phyloP scores from a whole-genome alignment of 2,888 invertebrate species.

The Drosophila kanekoi region DNA sequence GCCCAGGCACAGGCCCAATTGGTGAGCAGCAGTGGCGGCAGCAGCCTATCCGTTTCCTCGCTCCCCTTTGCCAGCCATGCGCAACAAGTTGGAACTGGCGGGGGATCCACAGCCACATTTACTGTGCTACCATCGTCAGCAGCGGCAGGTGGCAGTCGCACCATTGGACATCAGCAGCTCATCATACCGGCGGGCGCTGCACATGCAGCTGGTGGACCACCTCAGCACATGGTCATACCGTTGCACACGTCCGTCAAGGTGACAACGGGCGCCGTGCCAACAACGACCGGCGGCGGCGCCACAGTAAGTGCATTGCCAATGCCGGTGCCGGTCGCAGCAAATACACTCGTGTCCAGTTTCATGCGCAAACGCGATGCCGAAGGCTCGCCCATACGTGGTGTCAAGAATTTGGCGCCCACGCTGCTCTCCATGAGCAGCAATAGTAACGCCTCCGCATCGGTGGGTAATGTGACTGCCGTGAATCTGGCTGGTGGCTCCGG shows the following conservation, averaged over 20 bases:
- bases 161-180: constrained; percentile 81
- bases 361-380: constrained; percentile 94
- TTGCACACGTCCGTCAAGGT: constrained; percentile 83
- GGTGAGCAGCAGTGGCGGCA: constrained; percentile 61
- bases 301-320: constrained; percentile 60
- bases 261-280: constrained; percentile 71
- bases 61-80: constrained; percentile 79
- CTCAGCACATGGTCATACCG: constrained; percentile 83
- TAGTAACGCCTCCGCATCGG: constrained; percentile 18
- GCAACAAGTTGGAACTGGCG: constrained; percentile 34
- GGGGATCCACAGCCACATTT: constrained; percentile 82
- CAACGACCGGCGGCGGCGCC: constrained; percentile 59
- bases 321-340: constrained; percentile 45
- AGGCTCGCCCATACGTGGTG: constrained; percentile 88
- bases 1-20: constrained; percentile 52
- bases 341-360: constrained; percentile 86
- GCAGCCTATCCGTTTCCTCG: constrained; percentile 77
- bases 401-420: constrained; percentile 87
- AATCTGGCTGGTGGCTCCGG: constrained; percentile 51
- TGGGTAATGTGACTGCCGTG: constrained; percentile 34
- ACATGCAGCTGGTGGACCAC: constrained; percentile 49
- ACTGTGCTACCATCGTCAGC: constrained; percentile 82
- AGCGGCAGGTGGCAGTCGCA: constrained; percentile 59
- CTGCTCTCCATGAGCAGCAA: constrained; percentile 81
- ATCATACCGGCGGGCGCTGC: constrained; percentile 62